Base-by-base conservation (phyloP, 2,113 vertebrate genomes). In the Neoarius graeffei region DNA sequence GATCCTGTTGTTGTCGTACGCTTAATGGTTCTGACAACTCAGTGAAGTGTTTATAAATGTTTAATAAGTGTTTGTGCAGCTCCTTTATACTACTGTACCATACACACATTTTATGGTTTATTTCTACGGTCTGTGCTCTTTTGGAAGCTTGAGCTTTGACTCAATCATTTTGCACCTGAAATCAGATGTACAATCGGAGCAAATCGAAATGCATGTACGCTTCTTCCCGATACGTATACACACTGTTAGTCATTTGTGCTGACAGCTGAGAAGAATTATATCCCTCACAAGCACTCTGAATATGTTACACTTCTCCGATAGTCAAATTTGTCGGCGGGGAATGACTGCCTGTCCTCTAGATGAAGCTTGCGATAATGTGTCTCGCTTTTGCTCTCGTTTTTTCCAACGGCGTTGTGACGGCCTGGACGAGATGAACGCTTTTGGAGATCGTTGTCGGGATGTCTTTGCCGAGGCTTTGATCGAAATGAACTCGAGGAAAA, bases 301-400 rank as follows among this genome's bases (percentile, higher is more conserved):
- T 94, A 94, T 94, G 92, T 91, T 92, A 91, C 90, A 89, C 93
- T 89, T 94, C 93, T 93, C 92, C 90, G 92, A 91, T 88, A 92
- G 95, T 95, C 94, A 92, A 91, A 94, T 95, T 92, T 87, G 92
- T 88, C 30, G 60, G 62, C 48, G 74, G 83, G 91, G 74, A 87
- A 89, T 92, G 89, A 91, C 88, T 88, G 90, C 90, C 91, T 94
- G 94, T 95, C 95, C 94, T 96, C 94, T 95, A 95, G 95, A 95
- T 96, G 92, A 92, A 91, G 91, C 90, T 89, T 7, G 20, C 17
- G 94, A 95, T 95, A 94, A 7, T 23, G 85, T 11, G 92, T 94
- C 92, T 93, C 35, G 20, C 92, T 93, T 93, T 94, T 92, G 91
- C 91, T 89, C 69, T 91, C 93, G 92, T 93, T 92, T 92, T 90